Percentiles rank a stretch among this genome's conserved stretches.
Conservation (phyloP, 2,113 vertebrate species). For the Catharus bicknelli region DNA sequence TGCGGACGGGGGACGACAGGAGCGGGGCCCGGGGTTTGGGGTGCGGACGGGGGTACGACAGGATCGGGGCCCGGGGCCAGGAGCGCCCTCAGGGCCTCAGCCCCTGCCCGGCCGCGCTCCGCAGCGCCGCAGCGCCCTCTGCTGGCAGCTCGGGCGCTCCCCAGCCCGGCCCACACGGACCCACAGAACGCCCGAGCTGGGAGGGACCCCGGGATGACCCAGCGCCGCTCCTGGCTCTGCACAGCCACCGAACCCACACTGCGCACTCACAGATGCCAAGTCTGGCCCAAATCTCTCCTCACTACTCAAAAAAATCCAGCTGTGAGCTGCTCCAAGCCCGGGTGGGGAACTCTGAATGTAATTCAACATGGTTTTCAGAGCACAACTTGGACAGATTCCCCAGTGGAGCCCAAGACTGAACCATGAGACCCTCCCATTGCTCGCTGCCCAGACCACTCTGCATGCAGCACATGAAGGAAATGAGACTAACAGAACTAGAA, state of each 20-base stretch:
- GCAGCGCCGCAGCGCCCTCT: neutral
- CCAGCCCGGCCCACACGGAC: neutral
- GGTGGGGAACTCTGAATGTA: accelerated
- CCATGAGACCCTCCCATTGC: accelerated
- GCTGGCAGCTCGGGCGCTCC: neutral
- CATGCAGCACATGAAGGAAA: neutral
- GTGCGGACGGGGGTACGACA: no score
- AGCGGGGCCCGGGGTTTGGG: no score
- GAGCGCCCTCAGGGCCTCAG: neutral
- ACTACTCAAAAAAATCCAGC: neutral
- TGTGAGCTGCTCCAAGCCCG: no score
- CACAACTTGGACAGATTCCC: neutral
- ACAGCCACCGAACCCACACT: neutral
- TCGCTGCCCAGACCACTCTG: neutral
- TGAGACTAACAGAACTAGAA: accelerated
- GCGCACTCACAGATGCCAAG: neutral
- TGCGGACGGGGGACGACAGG: no score
- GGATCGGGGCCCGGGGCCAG: neutral
- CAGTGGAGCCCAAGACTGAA: neutral
- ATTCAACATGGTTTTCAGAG: neutral
- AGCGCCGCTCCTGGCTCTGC: accelerated
- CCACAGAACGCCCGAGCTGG: accelerated
- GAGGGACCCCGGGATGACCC: neutral
- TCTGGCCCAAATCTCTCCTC: neutral
- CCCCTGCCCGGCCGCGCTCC: neutral